These are phyloP conservation scores for Athetis lepigone DNA, from an alignment of 2,888 invertebrate genomes.

Conservation along the genomic window DNA sequence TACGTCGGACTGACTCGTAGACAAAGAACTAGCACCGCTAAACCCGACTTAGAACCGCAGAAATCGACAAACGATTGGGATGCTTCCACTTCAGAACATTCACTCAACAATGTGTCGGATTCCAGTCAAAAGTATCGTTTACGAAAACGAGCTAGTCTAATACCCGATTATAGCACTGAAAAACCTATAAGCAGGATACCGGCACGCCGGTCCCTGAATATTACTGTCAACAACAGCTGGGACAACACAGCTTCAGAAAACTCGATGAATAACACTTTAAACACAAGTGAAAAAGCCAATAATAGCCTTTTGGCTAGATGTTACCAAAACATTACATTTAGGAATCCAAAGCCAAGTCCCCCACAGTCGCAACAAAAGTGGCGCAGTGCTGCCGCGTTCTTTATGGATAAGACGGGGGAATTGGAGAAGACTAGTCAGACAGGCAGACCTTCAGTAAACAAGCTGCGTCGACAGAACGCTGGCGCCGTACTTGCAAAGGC, in stretches of 20 bases:
- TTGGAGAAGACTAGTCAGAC: constrained; percentile 84
- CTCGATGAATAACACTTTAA: constrained; percentile 76
- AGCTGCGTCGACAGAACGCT: constrained; percentile 93
- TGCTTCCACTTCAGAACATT: constrained; percentile 75
- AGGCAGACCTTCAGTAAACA: constrained; percentile 93
- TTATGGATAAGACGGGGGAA: constrained; percentile 88
- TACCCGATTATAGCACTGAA: constrained; percentile 77
- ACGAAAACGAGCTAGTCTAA: constrained; percentile 80
- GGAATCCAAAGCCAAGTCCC: constrained; percentile 73
- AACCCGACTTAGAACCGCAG: constrained; percentile 72
- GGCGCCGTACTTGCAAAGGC: constrained; percentile 95
- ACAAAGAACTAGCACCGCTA: constrained; percentile 79
- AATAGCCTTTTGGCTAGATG: constrained; percentile 70
- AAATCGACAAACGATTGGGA: constrained; percentile 78
- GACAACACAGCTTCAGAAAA: constrained; percentile 77
- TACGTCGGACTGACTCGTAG: constrained; percentile 88
- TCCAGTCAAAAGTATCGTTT: constrained; percentile 79
- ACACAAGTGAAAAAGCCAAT: constrained; percentile 74
- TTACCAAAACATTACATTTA: constrained; percentile 74
- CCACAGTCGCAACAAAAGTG: constrained; percentile 83
- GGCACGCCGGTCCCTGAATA: constrained; percentile 81
- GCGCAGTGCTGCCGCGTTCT: constrained; percentile 90
- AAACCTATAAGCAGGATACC: constrained; percentile 79
- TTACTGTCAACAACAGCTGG: constrained; percentile 77
- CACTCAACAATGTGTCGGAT: constrained; percentile 73